These are phyloP conservation scores for Oncorhynchus gorbuscha DNA, from an alignment of 2,113 vertebrate species.

Conservation along the genomic window DNA sequence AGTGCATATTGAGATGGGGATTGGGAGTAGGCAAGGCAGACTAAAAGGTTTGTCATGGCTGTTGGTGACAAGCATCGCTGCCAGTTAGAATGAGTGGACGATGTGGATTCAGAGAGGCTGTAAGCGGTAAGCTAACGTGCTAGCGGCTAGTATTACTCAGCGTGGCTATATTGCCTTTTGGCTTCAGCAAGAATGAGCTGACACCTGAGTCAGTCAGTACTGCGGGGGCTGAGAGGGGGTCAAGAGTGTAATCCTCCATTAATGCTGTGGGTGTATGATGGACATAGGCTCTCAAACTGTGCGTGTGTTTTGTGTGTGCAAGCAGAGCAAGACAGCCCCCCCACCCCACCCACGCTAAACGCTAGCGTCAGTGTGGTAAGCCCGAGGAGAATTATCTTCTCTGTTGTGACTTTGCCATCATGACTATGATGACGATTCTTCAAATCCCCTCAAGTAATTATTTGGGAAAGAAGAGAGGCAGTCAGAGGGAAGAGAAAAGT, in stretches of 20 bases:
- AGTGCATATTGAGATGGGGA: slow-evolving; percentile 44
- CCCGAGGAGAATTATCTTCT: background rate
- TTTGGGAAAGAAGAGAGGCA: too few relatives aligned
- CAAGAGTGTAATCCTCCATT: background rate
- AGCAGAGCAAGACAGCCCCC: background rate
- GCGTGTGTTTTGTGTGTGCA: background rate
- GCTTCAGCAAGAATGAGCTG: slow-evolving; percentile 7
- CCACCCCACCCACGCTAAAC: background rate
- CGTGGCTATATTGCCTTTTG: background rate
- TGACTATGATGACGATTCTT: background rate
- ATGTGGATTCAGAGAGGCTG: slow-evolving; percentile 46
- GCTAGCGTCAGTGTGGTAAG: background rate
- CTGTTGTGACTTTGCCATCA: background rate
- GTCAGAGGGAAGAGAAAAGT: background rate
- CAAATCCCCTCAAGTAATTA: too few relatives aligned
- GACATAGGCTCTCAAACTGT: background rate
- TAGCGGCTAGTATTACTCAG: slow-evolving; percentile 46
- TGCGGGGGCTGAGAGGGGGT: slow-evolving; percentile 18
- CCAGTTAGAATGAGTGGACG: slow-evolving; percentile 34
- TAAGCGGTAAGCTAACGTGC: slow-evolving; percentile 45
- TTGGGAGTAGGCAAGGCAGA: slow-evolving; percentile 13
- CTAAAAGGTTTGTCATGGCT: slow-evolving; percentile 23
- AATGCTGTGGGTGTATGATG: background rate
- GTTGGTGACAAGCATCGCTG: slow-evolving; percentile 46
- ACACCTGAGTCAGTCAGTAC: slow-evolving; percentile 9